Evolutionary conservation across 2,797 vertebrate species (phyloP).

Genomic region (Threskiornis aethiopicus): DNA sequence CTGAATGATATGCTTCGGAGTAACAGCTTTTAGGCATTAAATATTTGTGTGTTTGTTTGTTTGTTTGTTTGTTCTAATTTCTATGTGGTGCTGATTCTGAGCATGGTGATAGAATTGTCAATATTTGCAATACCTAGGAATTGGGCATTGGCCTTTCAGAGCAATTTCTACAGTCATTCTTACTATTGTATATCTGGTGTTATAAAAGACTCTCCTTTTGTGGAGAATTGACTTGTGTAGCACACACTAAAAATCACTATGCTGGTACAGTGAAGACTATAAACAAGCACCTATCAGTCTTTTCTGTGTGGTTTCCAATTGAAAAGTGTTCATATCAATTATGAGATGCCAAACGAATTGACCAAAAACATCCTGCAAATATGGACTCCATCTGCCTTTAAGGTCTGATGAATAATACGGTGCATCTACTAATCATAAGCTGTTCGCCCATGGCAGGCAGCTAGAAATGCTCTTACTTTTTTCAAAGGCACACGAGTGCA

Average conservation of each 20-base stretch:
- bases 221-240: background rate
- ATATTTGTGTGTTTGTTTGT: too few relatives aligned
- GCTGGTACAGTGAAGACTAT: background rate
- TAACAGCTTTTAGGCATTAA: background rate
- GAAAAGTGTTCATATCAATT: background rate
- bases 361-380: background rate
- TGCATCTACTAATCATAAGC: background rate
- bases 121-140: background rate
- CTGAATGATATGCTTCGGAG: rapidly evolving
- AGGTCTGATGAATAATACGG: background rate
- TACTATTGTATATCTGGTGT: rapidly evolving
- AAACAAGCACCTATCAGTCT: background rate
- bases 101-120: background rate
- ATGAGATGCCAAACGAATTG: background rate
- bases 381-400: background rate
- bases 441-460: background rate
- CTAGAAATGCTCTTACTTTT: background rate
- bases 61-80: background rate
- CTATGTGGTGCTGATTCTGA: background rate
- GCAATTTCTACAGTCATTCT: background rate
- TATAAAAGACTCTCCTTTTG: background rate
- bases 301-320: background rate
- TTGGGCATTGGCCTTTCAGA: background rate
- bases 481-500: background rate
- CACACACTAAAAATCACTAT: background rate